Base-by-base conservation (phyloP, 2,888 invertebrate species). In the Ellobium chinense region DNA sequence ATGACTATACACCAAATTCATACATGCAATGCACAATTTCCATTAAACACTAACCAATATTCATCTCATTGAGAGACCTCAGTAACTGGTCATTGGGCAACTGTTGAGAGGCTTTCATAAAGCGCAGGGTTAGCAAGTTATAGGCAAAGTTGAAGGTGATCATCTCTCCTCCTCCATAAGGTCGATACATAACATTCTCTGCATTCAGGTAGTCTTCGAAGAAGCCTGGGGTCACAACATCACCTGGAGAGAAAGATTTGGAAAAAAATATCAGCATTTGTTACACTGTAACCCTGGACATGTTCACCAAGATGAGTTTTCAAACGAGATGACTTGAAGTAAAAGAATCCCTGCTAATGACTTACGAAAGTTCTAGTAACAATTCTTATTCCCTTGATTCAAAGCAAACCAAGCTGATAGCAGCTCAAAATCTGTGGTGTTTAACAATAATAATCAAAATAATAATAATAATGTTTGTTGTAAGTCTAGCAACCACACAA, bases 111-210 rank as follows among this genome's bases (percentile, higher is more conserved):
- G 85, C 88, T 75, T 90, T 91, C 96, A 98, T 97, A 93, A 98
- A 98, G 90, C 97, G 94, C 0, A 97, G 96, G 0, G 97, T 96
- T 93, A 97, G 97, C 93, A 98, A 95, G 94, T 98, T 98, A n/a
- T 97, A 97, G 0, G 98, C 98, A 93, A 99, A 98, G 87, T 98
- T 98, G 94, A 98, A 99, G 95, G 98, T 97, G 91, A 97, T 98
- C 93, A 98, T 98, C 92, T 99, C 99, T 0, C 96, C 98, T 2
- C 93, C 93, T 81, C 94, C 94, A 29, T 93, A 93, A 0, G 93
- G 93, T 83, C 93, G 91, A 27, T 93, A 90, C 80, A 94, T 87
- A 31, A 92, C 87, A 78, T 90, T 91, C 72, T 91, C 92, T 9
- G 93, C 91, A 76, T 92, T 92, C 82, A 93, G 87, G 77, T 93